phyloP scores from a whole-genome alignment of 2,113 vertebrate genomes.

The Ictidomys tridecemlineatus region DNA sequence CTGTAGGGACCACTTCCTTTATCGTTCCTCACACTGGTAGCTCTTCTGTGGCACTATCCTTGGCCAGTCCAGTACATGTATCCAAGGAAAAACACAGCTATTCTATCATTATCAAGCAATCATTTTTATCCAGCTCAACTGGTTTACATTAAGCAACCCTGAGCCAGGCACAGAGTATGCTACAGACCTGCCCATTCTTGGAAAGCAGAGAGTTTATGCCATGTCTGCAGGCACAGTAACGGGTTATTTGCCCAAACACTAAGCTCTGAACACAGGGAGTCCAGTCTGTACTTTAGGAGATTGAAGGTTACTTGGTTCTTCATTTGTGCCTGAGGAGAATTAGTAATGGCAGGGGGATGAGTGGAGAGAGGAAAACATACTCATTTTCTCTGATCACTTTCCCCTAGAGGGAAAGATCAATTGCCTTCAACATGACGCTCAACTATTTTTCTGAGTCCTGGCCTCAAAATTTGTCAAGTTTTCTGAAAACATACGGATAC shows the following conservation, averaged over 20 bases:
- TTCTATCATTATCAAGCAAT: not conserved
- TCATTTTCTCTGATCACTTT: slow-evolving; percentile 39
- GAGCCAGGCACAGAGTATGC: not conserved
- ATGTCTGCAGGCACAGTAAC: not conserved
- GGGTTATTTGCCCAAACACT: not conserved
- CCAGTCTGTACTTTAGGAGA: not conserved
- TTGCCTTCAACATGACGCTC: not conserved
- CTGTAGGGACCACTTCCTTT: not conserved
- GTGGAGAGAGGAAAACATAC: not conserved
- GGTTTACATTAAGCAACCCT: not conserved
- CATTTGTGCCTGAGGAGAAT: not conserved
- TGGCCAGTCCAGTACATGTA: not conserved
- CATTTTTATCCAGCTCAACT: not conserved
- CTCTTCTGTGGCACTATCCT: not conserved
- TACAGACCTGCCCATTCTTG: not conserved
- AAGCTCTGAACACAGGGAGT: not conserved
- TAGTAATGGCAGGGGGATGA: not conserved
- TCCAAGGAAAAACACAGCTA: not conserved
- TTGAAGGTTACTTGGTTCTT: not conserved
- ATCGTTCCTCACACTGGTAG: not conserved
- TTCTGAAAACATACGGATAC: not conserved
- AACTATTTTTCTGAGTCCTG: not conserved
- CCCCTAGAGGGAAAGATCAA: not conserved
- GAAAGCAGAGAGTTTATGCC: not conserved
- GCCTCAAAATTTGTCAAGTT: slow-evolving; percentile 18